These are phyloP conservation scores for Acanthurus lineatus DNA, from an alignment of 2,797 vertebrate genomes.

Conservation along the genomic window DNA sequence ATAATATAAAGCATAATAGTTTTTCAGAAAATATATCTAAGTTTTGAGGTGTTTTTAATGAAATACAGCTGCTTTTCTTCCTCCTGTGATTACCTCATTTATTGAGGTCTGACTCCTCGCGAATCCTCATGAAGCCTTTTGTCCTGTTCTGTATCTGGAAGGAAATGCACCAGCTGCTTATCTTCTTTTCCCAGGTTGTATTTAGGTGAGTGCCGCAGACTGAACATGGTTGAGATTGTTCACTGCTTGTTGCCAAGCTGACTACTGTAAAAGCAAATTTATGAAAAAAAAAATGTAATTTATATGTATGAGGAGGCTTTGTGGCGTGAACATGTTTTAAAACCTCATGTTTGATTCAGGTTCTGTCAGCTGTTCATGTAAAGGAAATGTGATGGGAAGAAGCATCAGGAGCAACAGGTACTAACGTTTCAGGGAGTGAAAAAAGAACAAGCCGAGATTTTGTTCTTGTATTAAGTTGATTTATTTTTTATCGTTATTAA, in stretches of 20 bases:
- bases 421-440: not conserved
- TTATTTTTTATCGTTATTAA: not conserved
- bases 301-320: not conserved
- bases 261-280: not conserved
- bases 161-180: slow-evolving; percentile 44
- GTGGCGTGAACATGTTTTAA: not conserved
- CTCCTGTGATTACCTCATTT: not conserved
- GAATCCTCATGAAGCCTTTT: slow-evolving; percentile 4
- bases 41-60: not conserved
- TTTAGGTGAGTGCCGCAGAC: slow-evolving; percentile 21
- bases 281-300: not conserved
- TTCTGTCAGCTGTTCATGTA: not conserved
- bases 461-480: not conserved
- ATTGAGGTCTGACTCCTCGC: slow-evolving; percentile 1
- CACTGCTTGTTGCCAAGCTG: slow-evolving; percentile 3
- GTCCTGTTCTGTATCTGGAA: slow-evolving; percentile 17
- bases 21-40: slow-evolving; percentile 6
- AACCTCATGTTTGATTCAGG: not conserved
- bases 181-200: slow-evolving; percentile 38
- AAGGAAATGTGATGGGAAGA: too few species aligned
- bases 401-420: not conserved
- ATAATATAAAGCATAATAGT: not conserved
- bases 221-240: slow-evolving; percentile 27
- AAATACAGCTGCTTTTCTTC: not conserved
- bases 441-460: not conserved